Evolutionary conservation across 1,140 invertebrate genomes (phyloP), one percentile per base, ranked within the genome.

Genomic region (Caenorhabditis tropicalis): DNA sequence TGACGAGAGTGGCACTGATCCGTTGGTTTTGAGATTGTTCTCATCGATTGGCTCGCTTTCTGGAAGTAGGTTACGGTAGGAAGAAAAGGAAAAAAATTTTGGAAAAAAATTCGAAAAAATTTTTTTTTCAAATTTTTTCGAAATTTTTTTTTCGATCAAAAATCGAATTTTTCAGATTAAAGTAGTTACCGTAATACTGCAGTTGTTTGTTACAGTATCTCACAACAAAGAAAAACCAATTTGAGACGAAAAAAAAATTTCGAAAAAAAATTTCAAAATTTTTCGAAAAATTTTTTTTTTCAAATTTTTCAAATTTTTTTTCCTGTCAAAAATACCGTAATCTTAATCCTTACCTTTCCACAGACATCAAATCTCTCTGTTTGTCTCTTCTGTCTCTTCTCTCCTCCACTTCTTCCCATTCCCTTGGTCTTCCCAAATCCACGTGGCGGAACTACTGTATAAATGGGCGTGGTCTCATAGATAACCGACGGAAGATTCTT

Each of bases 1-100:
- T 74, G 65, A 15, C 65, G 65, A 46, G 36, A 24, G n/a, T 43
- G 12, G 10, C 65, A 74, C 29, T 39, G 36, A 15, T 74, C 65
- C 21, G 65, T 43, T 24, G 65, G 65, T 24, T 24, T 74, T 1
- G 21, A 10, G 65, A 24, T 15, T 5, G 19, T 46, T 39, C 65
- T 39, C 65, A 74, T 74, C 0, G 65, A 74, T 74, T 74, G 65
- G 9, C 65, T 74, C 4, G 65, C 65, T 24, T 74, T 74, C 65
- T 70, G 60, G 21, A 70, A 70, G 36, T 65, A 27, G 12, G 2
- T n/a, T n/a, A n/a, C n/a, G n/a, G n/a, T n/a, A n/a, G n/a, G n/a
- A n/a, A n/a, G 24, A 29, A 31, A 60, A 53, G 21, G 21, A 36
- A 19, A 19, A 70, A n/a, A 70, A n/a, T 70, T 70, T 70, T 36